These are phyloP conservation scores for Pardalotus punctatus DNA, from an alignment of 2,113 vertebrate species.

Conservation along the genomic window DNA sequence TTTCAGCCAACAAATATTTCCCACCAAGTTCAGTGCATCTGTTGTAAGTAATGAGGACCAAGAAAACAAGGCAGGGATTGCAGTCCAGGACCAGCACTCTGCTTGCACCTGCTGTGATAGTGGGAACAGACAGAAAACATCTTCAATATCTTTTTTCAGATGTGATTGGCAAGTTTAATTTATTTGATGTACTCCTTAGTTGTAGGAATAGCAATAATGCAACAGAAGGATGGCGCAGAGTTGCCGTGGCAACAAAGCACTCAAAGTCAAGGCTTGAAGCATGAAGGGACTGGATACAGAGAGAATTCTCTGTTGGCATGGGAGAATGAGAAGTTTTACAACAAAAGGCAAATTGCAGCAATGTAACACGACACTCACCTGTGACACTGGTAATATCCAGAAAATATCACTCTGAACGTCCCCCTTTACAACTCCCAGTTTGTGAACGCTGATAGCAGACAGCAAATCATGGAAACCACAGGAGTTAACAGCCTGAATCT, in stretches of 20 bases:
- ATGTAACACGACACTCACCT: background rate
- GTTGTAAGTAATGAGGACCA: background rate
- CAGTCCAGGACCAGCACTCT: background rate
- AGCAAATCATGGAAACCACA: background rate
- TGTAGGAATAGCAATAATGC: slow-evolving; percentile 3
- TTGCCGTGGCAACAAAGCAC: slow-evolving; percentile 48
- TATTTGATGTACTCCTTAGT: slow-evolving; percentile 10
- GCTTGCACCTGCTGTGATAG: background rate
- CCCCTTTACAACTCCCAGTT: background rate
- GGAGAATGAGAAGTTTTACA: background rate
- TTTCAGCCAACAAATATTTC: background rate
- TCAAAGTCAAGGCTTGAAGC: background rate
- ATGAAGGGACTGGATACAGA: background rate
- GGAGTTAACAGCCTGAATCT: background rate
- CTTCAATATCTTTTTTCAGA: background rate
- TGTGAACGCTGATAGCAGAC: background rate
- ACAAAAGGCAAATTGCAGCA: background rate
- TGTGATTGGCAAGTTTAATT: slow-evolving; percentile 52
- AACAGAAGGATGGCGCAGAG: background rate
- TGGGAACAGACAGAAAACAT: background rate
- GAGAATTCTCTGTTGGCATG: background rate
- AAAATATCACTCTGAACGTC: background rate
- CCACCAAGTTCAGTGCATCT: background rate
- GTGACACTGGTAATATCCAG: background rate
- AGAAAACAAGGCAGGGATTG: background rate